A percentile compares a stretch with the other conserved stretches of the same genome.
These are phyloP conservation scores for Trachurus trachurus DNA, from an alignment of 2,797 vertebrate species.

Conservation along the genomic window DNA sequence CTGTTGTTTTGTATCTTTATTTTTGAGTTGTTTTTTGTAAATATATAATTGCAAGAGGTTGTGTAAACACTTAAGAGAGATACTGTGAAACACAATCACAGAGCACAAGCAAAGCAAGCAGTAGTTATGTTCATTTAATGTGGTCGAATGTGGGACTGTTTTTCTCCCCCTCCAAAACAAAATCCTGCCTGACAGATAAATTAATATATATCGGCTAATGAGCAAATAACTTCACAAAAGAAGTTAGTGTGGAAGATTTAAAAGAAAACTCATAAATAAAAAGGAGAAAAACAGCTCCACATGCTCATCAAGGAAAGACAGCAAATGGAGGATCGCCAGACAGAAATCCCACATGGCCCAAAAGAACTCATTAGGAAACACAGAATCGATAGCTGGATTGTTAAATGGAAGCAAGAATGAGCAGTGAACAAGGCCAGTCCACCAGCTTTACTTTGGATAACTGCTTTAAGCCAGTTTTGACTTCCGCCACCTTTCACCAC, in stretches of 20 bases:
- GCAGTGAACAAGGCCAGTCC: slow-evolving; percentile 57
- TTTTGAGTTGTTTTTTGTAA: background rate
- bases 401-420: slow-evolving; percentile 59
- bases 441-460: slow-evolving; percentile 63
- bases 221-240: slow-evolving; percentile 51
- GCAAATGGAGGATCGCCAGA: slow-evolving; percentile 63
- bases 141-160: slow-evolving; percentile 6
- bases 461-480: slow-evolving; percentile 63
- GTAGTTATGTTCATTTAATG: slow-evolving; percentile 30
- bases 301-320: slow-evolving; percentile 60
- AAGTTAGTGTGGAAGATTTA: slow-evolving; percentile 35
- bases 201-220: slow-evolving; percentile 52
- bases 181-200: slow-evolving; percentile 36
- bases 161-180: slow-evolving; percentile 9
- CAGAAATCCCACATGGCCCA: slow-evolving; percentile 70
- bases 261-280: slow-evolving; percentile 53
- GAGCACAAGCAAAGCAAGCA: slow-evolving; percentile 16
- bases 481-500: slow-evolving; percentile 63
- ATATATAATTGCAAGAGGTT: slow-evolving; percentile 15
- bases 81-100: slow-evolving; percentile 1
- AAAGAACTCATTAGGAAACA: slow-evolving; percentile 78
- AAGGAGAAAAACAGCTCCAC: slow-evolving; percentile 19
- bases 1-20: background rate
- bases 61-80: slow-evolving; percentile 19
- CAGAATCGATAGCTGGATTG: slow-evolving; percentile 70